Evolutionary conservation across 2,113 vertebrate species (phyloP).

Genomic region (Sinocyclocheilus grahami): DNA sequence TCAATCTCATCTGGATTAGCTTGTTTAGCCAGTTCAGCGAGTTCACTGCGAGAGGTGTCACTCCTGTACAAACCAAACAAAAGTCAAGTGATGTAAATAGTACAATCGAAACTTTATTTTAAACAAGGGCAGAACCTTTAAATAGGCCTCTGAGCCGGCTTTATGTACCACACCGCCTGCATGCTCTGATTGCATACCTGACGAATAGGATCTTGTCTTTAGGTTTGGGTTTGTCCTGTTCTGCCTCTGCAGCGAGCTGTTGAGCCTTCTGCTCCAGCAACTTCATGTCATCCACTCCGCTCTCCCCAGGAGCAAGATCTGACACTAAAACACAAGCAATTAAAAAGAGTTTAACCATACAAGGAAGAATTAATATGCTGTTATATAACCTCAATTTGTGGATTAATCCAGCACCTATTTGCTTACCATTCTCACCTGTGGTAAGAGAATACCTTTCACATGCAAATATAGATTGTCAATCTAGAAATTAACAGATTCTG

Average conservation of each 20-base stretch:
- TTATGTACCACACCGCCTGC: no score
- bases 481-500: background rate
- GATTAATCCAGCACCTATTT: background rate
- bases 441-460: background rate
- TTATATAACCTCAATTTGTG: background rate
- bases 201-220: slow-evolving; percentile 93
- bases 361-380: background rate
- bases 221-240: slow-evolving; percentile 83
- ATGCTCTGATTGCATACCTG: slow-evolving; percentile 74
- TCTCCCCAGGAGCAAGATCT: slow-evolving; percentile 85
- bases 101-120: slow-evolving; percentile 18
- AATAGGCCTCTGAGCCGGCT: background rate
- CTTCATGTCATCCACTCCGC: slow-evolving; percentile 89
- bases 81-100: background rate
- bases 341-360: background rate
- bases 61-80: slow-evolving; percentile 73
- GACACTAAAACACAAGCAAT: slow-evolving; percentile 74
- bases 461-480: background rate
- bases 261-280: slow-evolving; percentile 89
- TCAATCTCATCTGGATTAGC: slow-evolving; percentile 92
- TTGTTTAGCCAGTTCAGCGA: slow-evolving; percentile 86
- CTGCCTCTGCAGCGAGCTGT: slow-evolving; percentile 84
- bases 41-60: slow-evolving; percentile 85
- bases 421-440: background rate
- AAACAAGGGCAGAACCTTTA: background rate